phyloP scores from a whole-genome alignment of 1,140 invertebrate species.

The Cydia fagiglandana region DNA sequence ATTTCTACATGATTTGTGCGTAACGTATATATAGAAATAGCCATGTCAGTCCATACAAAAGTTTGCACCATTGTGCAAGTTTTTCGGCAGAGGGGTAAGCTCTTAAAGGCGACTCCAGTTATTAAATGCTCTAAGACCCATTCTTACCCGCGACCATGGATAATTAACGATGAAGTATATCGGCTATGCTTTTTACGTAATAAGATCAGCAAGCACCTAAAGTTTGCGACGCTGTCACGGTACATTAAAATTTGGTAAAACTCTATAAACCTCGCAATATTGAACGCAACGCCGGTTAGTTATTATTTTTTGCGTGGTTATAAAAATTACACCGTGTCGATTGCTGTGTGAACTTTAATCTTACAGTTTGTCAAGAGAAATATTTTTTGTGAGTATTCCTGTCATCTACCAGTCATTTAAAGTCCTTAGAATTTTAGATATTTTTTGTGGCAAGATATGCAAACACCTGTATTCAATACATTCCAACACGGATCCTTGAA shows the following conservation, averaged over 20 bases:
- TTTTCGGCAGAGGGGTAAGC: no score
- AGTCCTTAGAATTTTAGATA: no score
- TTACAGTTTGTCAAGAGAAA: no score
- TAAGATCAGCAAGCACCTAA: neutral
- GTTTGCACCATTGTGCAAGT: no score
- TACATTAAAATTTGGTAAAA: conserved; percentile 3
- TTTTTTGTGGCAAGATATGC: neutral
- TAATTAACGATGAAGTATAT: neutral
- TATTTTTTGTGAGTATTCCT: no score
- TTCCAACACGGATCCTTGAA: neutral
- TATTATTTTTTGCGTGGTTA: conserved; percentile 10
- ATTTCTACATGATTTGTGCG: no score
- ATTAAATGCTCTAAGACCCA: no score
- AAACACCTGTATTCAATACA: neutral
- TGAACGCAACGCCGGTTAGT: neutral
- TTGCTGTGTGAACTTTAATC: neutral
- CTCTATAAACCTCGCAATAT: conserved; percentile 17
- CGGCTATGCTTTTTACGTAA: neutral
- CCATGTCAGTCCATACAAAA: no score
- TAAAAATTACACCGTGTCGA: conserved; percentile 1
- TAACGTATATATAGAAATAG: no score
- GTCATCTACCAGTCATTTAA: no score
- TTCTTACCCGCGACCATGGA: neutral
- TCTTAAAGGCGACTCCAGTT: no score
- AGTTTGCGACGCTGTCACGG: conserved; percentile 9